These are phyloP conservation scores for Bucco capensis DNA, from an alignment of 2,113 vertebrate genomes.

Conservation along the genomic window DNA sequence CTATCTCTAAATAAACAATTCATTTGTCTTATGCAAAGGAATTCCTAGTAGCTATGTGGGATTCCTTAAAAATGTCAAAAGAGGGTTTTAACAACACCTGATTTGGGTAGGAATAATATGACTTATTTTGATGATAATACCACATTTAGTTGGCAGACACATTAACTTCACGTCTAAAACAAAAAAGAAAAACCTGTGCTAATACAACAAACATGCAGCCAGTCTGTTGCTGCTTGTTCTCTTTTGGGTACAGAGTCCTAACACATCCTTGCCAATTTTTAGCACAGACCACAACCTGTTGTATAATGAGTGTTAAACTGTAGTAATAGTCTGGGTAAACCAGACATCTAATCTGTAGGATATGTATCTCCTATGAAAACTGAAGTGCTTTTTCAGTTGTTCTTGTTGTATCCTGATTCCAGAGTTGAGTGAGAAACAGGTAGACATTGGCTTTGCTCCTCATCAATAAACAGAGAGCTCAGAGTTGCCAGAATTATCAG, in stretches of 20 bases:
- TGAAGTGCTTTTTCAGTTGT: neutral
- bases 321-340: neutral
- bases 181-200: neutral
- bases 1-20: neutral
- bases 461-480: neutral
- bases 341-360: neutral
- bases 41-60: constrained; percentile 28
- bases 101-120: neutral
- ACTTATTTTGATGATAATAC: neutral
- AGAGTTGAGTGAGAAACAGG: neutral
- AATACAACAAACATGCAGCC: neutral
- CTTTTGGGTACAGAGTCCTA: neutral
- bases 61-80: constrained; percentile 61
- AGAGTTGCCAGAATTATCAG: neutral
- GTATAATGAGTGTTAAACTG: neutral
- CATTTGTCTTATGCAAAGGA: neutral
- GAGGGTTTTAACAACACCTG: neutral
- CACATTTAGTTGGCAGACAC: neutral
- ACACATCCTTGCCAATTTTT: neutral
- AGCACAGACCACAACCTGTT: neutral
- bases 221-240: neutral
- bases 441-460: neutral
- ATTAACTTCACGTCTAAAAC: neutral
- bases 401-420: neutral
- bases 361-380: neutral